Conservation (phyloP, 2,888 invertebrate species). For the Erpobdella octoculata region DNA sequence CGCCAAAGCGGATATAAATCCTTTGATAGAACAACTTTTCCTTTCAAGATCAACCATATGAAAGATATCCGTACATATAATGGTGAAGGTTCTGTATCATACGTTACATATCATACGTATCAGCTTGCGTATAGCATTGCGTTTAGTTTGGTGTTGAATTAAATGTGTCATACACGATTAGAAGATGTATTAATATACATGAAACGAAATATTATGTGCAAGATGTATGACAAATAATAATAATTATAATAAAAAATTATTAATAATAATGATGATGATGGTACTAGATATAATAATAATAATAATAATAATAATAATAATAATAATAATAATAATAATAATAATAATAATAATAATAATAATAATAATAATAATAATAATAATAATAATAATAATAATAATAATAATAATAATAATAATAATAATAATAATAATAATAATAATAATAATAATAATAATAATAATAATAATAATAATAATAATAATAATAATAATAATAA, state of each 20-base stretch:
- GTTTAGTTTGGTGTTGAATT: too few relatives aligned
- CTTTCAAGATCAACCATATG: too few relatives aligned
- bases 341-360: conserved; percentile 10
- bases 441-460: background rate
- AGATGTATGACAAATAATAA: background rate
- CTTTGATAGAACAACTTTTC: too few relatives aligned
- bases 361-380: conserved; percentile 8
- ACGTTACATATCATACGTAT: too few relatives aligned
- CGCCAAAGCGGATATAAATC: too few relatives aligned
- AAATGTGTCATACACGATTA: too few relatives aligned
- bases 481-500: background rate
- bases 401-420: conserved; percentile 8
- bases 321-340: conserved; percentile 2
- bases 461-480: background rate
- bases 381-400: conserved; percentile 7
- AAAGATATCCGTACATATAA: too few relatives aligned
- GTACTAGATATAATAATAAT: background rate
- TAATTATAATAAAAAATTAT: background rate
- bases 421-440: background rate
- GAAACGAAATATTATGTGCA: background rate
- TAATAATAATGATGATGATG: background rate
- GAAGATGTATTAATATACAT: too few relatives aligned
- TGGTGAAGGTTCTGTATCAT: too few relatives aligned
- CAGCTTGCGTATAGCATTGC: too few relatives aligned
- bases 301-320: conserved; percentile 2